Percentiles rank a stretch among this genome's conserved stretches.
Conservation (phyloP, 2,888 invertebrate species). For the Therioaphis trifolii region DNA sequence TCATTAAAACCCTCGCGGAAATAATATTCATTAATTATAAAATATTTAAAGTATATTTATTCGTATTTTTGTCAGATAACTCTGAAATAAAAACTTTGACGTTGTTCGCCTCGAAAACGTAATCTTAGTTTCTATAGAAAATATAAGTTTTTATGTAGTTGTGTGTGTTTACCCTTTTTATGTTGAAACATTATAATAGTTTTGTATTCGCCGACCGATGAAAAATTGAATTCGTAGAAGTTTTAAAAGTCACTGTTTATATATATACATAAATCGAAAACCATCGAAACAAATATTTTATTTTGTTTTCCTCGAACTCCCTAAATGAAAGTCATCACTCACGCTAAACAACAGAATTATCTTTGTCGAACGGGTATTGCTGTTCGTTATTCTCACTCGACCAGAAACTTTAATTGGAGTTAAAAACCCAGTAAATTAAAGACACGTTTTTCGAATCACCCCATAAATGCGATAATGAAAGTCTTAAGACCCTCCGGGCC, state of each 20-base stretch:
- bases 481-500: slow-evolving; percentile 36
- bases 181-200: not conserved
- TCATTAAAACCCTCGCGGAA: not conserved
- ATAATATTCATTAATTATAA: not conserved
- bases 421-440: slow-evolving; percentile 46
- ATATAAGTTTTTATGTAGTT: not conserved
- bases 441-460: slow-evolving; percentile 49
- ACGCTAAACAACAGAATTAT: not conserved
- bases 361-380: not conserved
- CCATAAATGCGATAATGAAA: slow-evolving; percentile 49
- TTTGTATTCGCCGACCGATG: not conserved
- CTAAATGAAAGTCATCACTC: not conserved
- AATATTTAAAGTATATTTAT: not conserved
- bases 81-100: not conserved
- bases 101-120: not conserved
- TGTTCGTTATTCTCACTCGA: not conserved
- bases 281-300: not conserved
- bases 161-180: not conserved
- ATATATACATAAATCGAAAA: slow-evolving; percentile 7
- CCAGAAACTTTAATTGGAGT: slow-evolving; percentile 40
- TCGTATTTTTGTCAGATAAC: not conserved
- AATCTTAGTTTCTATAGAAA: not conserved
- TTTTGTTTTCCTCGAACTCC: not conserved
- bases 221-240: slow-evolving; percentile 12
- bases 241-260: not conserved